Evolutionary conservation across 2,797 vertebrate genomes (phyloP).

Genomic region (Eulemur coronatus): DNA sequence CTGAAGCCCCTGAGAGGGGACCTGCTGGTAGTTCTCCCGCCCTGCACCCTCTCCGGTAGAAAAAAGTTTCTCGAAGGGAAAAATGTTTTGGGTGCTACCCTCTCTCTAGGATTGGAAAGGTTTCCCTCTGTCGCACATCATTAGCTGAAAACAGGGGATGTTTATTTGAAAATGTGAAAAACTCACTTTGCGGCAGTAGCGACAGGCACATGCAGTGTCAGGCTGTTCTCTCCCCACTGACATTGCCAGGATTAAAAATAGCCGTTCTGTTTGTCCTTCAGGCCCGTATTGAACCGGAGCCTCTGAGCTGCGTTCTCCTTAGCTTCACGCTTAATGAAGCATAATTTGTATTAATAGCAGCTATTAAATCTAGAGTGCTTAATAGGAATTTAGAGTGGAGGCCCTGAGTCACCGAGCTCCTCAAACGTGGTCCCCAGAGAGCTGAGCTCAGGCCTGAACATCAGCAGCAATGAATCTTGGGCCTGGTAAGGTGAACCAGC

Average conservation of each 20-base stretch:
- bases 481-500: background rate
- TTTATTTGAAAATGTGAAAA: constrained; percentile 42
- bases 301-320: constrained; percentile 73
- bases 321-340: constrained; percentile 85
- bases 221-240: constrained; percentile 63
- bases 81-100: background rate
- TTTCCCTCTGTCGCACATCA: background rate
- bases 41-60: background rate
- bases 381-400: constrained; percentile 76
- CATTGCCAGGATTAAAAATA: constrained; percentile 80
- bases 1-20: background rate
- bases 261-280: constrained; percentile 84
- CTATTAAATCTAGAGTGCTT: constrained; percentile 80
- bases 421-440: constrained; percentile 63
- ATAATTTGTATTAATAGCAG: constrained; percentile 84
- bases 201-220: background rate
- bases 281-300: constrained; percentile 75
- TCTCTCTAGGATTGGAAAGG: background rate
- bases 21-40: background rate
- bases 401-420: constrained; percentile 46
- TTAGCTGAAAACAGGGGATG: constrained; percentile 40
- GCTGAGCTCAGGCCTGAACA: constrained; percentile 66
- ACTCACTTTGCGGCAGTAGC: background rate
- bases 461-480: constrained; percentile 56
- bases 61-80: background rate